Evolutionary conservation across 2,888 invertebrate species (phyloP).

Genomic region (Pardosa pseudoannulata): DNA sequence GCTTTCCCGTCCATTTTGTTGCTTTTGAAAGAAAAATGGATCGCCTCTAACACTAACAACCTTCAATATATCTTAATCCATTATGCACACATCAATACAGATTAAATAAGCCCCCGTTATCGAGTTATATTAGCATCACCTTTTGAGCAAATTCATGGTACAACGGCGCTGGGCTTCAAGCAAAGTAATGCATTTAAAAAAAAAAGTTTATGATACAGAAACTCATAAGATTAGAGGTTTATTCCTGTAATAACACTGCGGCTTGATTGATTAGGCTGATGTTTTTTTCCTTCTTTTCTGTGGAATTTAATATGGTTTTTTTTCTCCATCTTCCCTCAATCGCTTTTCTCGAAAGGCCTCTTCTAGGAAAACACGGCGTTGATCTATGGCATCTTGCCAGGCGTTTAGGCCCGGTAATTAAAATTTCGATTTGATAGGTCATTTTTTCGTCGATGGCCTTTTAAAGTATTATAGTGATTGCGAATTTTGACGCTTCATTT

Average conservation of each 20-base stretch:
- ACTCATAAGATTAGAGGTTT: conserved; percentile 7
- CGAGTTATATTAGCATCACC: neutral
- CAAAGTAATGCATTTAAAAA: neutral
- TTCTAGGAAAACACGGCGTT: neutral
- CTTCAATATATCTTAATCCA: conserved; percentile 52
- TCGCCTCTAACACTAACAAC: neutral
- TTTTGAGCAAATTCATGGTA: neutral
- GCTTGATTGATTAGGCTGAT: conserved; percentile 1
- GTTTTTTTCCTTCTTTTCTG: neutral
- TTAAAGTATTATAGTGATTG: neutral
- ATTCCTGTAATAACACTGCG: neutral
- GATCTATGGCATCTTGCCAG: conserved; percentile 62
- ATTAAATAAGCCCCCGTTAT: conserved; percentile 48
- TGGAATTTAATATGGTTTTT: conserved; percentile 6
- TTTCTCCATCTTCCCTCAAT: neutral
- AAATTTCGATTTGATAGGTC: conserved; percentile 42
- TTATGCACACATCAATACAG: conserved; percentile 50
- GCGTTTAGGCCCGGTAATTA: conserved; percentile 51
- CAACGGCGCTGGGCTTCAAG: neutral
- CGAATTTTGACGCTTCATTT: conserved; percentile 1
- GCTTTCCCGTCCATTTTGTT: too few species aligned
- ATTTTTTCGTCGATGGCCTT: neutral
- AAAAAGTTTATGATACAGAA: neutral
- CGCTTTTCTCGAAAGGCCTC: neutral
- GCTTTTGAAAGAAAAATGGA: neutral